Evolutionary conservation across 1,140 invertebrate species (phyloP), one percentile per base, ranked within the genome.

Genomic region (Stegodyphus dumicola): DNA sequence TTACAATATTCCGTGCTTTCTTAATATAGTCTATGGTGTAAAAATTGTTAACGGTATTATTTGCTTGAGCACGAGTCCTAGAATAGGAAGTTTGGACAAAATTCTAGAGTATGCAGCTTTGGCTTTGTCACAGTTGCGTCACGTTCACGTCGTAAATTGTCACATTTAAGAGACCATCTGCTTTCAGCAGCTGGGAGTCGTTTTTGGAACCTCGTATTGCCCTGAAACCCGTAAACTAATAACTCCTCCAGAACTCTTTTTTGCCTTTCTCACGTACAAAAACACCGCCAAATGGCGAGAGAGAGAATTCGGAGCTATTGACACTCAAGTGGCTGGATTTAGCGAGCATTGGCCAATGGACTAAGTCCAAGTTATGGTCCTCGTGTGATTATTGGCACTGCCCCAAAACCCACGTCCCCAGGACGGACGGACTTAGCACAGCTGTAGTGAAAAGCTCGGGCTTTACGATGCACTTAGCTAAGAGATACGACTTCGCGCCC

Each of bases 401-500:
- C 73, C 80, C 78, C 69, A 73, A 56, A 66, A 66, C 52, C 65
- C 69, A 51, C 78, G 69, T 71, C 66, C 54, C 66, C 33, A 54
- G 77, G 64, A 48, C 77, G 51, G 67, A 66, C 75, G 48, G 56
- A 80, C 78, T 83, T 66, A 66, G 70, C 70, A 74, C 70, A 75
- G 70, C 71, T 74, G 70, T 51, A 67, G 56, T 60, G 69, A 83
- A 83, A 75, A 66, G 70, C 73, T 70, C 33, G 33, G 71, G 71
- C 67, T 83, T 83, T 83, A 83, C 80, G 80, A 83, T 75, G 80
- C 71, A 75, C 80, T 83, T 83, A 83, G 80, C n/a, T 15, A 67
- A 83, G 80, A 83, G 80, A 83, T 83, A 83, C 80, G 80, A 75
- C 80, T 83, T 83, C 64, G 70, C 80, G 67, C 73, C 80, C 60